A percentile compares a stretch with the other conserved stretches of the same genome.
These are phyloP conservation scores for Noctua fimbriata DNA, from an alignment of 2,888 invertebrate genomes.

Conservation along the genomic window DNA sequence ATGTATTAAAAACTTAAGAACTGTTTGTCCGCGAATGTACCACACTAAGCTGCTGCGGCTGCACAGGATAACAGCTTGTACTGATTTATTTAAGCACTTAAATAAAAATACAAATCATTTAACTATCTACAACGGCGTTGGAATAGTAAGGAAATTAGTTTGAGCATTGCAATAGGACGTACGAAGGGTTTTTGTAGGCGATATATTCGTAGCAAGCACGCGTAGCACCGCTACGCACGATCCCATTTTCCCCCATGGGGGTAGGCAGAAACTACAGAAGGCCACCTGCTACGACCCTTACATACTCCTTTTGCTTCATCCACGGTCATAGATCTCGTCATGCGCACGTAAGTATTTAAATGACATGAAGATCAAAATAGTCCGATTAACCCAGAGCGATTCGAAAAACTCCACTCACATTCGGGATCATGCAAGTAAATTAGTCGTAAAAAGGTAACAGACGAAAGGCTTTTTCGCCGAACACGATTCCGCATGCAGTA, in stretches of 20 bases:
- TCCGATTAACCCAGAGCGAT: not conserved
- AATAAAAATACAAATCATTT: slow-evolving; percentile 1
- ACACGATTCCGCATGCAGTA: slow-evolving; percentile 28
- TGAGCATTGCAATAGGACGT: not conserved
- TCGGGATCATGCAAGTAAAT: slow-evolving; percentile 33
- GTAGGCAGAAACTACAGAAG: no score
- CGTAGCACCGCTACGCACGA: not conserved
- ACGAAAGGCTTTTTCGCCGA: slow-evolving; percentile 19
- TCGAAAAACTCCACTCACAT: slow-evolving; percentile 6
- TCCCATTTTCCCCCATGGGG: no score
- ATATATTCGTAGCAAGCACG: not conserved
- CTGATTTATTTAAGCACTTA: slow-evolving; percentile 45
- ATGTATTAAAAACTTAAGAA: slow-evolving; percentile 47
- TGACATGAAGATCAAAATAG: slow-evolving; percentile 14
- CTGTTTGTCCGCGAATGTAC: slow-evolving; percentile 38
- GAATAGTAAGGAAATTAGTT: not conserved
- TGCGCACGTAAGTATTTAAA: not conserved
- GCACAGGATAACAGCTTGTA: slow-evolving; percentile 38
- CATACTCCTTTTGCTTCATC: not conserved
- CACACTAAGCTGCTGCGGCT: slow-evolving; percentile 38
- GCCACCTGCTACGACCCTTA: not conserved
- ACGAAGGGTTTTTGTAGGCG: not conserved
- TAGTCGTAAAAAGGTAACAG: slow-evolving; percentile 30
- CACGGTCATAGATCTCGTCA: not conserved
- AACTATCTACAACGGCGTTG: no score